These are phyloP conservation scores for Pimpla rufipes DNA, from an alignment of 2,888 invertebrate species.

Conservation along the genomic window DNA sequence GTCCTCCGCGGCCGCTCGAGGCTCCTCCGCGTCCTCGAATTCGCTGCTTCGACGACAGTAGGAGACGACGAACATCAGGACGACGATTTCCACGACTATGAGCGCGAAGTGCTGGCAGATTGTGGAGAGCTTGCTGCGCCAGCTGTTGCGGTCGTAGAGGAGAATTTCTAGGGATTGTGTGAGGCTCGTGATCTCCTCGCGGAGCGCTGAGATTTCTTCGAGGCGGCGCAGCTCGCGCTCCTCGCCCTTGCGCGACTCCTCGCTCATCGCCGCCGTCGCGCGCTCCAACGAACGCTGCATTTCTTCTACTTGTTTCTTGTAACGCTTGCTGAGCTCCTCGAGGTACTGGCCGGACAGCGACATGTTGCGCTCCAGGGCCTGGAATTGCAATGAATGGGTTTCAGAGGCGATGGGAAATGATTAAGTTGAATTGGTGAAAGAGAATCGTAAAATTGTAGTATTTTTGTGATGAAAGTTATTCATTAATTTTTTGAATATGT, in stretches of 20 bases:
- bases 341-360: slow-evolving; percentile 98
- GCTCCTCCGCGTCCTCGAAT: slow-evolving; percentile 82
- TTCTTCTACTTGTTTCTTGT: slow-evolving; percentile 98
- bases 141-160: slow-evolving; percentile 88
- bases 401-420: background rate
- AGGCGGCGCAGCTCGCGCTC: slow-evolving; percentile 92
- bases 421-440: too few relatives aligned
- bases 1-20: slow-evolving; percentile 72
- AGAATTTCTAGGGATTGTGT: slow-evolving; percentile 88
- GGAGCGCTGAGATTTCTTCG: slow-evolving; percentile 91
- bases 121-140: slow-evolving; percentile 88
- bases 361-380: slow-evolving; percentile 98
- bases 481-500: too few relatives aligned
- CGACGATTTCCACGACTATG: slow-evolving; percentile 86
- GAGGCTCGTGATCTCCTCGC: slow-evolving; percentile 89
- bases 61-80: slow-evolving; percentile 86
- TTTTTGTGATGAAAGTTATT: too few relatives aligned
- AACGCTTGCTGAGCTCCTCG: slow-evolving; percentile 97
- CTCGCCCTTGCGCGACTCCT: slow-evolving; percentile 89
- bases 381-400: slow-evolving; percentile 68
- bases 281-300: slow-evolving; percentile 94
- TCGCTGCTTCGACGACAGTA: slow-evolving; percentile 85
- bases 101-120: slow-evolving; percentile 86
- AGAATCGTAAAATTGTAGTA: too few relatives aligned
- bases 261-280: slow-evolving; percentile 90